A percentile compares a stretch with the other conserved stretches of the same genome.
These are phyloP conservation scores for Parelbella ahira DNA, from an alignment of 2,888 invertebrate species.

Conservation along the genomic window DNA sequence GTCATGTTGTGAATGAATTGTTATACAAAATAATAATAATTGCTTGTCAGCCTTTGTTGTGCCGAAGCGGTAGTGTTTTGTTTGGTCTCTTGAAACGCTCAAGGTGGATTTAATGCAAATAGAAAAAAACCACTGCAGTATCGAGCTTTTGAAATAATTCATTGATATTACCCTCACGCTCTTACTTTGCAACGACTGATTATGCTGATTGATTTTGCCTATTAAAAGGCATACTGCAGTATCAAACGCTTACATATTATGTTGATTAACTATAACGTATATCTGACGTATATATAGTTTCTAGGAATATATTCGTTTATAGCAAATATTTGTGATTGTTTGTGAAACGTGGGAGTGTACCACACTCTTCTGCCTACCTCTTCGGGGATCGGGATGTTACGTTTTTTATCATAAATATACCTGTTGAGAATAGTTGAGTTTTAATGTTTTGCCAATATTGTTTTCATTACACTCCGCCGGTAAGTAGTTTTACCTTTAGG, in stretches of 20 bases:
- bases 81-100: slow-evolving; percentile 1
- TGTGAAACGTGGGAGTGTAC: too few species aligned
- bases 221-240: not conserved
- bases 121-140: slow-evolving; percentile 7
- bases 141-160: slow-evolving; percentile 8
- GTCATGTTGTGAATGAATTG: not conserved
- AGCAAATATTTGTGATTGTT: too few species aligned
- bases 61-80: not conserved
- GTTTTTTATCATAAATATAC: too few species aligned
- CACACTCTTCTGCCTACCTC: too few species aligned
- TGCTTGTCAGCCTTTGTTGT: slow-evolving; percentile 2
- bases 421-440: too few species aligned
- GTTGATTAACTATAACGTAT: too few species aligned
- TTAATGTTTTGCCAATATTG: too few species aligned
- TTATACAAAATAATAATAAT: slow-evolving; percentile 9
- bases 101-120: slow-evolving; percentile 11
- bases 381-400: too few species aligned
- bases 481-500: too few species aligned
- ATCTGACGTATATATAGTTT: too few species aligned
- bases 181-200: slow-evolving; percentile 1
- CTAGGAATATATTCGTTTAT: too few species aligned
- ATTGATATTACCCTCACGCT: slow-evolving; percentile 16
- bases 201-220: not conserved
- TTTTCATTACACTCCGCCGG: too few species aligned
- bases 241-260: not conserved